These are phyloP conservation scores for Pararge aegeria DNA, from an alignment of 1,140 invertebrate species.

Conservation along the genomic window DNA sequence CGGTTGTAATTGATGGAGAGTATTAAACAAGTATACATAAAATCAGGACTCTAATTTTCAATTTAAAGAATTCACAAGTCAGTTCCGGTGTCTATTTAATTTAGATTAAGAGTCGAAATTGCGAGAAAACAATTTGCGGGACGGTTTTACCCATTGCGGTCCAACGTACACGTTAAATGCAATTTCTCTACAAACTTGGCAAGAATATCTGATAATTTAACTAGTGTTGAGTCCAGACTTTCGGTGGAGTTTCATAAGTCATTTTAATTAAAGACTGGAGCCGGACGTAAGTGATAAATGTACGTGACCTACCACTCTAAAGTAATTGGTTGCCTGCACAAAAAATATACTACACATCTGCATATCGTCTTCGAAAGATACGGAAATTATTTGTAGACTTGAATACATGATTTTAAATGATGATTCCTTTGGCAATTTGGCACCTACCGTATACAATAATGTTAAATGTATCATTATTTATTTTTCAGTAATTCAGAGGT, in stretches of 20 bases:
- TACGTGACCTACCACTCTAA: background rate
- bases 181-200: constrained; percentile 36
- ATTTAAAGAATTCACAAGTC: background rate
- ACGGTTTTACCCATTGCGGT: constrained; percentile 16
- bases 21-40: no score
- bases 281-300: constrained; percentile 2
- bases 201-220: constrained; percentile 36
- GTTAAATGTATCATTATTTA: no score
- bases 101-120: constrained; percentile 20
- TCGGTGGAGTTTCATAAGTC: constrained; percentile 19
- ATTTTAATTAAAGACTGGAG: constrained; percentile 9
- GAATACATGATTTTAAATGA: no score
- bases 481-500: no score
- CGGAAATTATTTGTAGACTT: no score
- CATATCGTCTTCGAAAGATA: no score
- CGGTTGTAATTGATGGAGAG: no score
- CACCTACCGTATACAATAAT: no score
- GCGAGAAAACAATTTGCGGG: constrained; percentile 21
- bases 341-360: background rate
- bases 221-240: constrained; percentile 23
- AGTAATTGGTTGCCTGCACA: background rate
- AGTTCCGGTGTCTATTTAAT: constrained; percentile 20
- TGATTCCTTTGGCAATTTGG: no score
- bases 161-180: constrained; percentile 28
- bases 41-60: no score